A percentile compares a stretch with the other conserved stretches of the same genome.
These are phyloP conservation scores for Borostomias antarcticus DNA, from an alignment of 2,797 vertebrate species.

Conservation along the genomic window DNA sequence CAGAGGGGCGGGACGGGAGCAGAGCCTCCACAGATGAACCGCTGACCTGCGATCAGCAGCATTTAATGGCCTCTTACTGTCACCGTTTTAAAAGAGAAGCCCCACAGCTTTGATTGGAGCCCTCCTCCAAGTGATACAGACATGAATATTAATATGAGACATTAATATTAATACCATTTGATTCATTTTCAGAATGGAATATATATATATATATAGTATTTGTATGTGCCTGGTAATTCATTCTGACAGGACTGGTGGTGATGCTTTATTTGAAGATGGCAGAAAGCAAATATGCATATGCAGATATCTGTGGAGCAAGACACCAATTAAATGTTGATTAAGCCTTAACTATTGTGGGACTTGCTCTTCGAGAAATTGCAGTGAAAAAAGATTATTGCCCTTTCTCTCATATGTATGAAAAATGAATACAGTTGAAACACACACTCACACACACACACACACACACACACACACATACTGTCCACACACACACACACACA, in stretches of 20 bases:
- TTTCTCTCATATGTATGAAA: slow-evolving; percentile 48
- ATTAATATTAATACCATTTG: slow-evolving; percentile 74
- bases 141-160: no score
- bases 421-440: slow-evolving; percentile 62
- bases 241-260: slow-evolving; percentile 74
- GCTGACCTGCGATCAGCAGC: slow-evolving; percentile 61
- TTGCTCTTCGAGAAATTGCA: slow-evolving; percentile 44
- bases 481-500: background rate
- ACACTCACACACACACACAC: background rate
- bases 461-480: slow-evolving; percentile 13
- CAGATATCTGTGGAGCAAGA: slow-evolving; percentile 71
- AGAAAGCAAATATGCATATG: slow-evolving; percentile 76
- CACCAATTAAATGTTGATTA: slow-evolving; percentile 81
- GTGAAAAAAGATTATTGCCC: slow-evolving; percentile 39
- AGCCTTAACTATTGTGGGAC: slow-evolving; percentile 75
- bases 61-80: slow-evolving; percentile 66
- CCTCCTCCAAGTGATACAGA: slow-evolving; percentile 62
- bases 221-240: slow-evolving; percentile 72
- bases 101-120: slow-evolving; percentile 56
- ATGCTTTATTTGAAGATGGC: slow-evolving; percentile 70
- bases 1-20: slow-evolving; percentile 62
- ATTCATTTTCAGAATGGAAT: slow-evolving; percentile 71
- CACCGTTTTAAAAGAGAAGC: slow-evolving; percentile 39
- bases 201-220: slow-evolving; percentile 46
- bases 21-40: slow-evolving; percentile 14